Evolutionary conservation across 2,888 invertebrate species (phyloP).

Genomic region (Cordilura impudica): DNA sequence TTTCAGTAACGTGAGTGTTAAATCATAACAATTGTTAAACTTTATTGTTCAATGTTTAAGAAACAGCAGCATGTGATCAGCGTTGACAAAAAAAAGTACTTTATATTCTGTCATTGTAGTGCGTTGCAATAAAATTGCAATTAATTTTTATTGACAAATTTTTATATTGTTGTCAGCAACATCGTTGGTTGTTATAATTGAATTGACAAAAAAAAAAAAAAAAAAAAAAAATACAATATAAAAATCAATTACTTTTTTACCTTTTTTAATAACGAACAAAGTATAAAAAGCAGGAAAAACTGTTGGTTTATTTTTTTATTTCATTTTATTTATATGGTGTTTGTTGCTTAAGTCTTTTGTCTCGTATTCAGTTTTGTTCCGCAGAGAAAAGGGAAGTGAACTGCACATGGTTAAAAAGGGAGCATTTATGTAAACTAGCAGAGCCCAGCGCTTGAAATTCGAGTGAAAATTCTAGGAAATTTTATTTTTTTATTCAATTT

Average conservation of each 20-base stretch:
- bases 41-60: slow-evolving; percentile 36
- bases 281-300: neutral
- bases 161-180: slow-evolving; percentile 55
- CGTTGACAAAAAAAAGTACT: slow-evolving; percentile 34
- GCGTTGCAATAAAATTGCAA: slow-evolving; percentile 75
- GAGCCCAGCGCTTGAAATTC: too few species aligned
- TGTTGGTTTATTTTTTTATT: neutral
- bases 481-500: too few species aligned
- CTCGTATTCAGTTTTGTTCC: neutral
- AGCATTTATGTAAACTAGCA: too few species aligned
- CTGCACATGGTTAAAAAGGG: too few species aligned
- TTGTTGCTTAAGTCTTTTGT: slow-evolving; percentile 15
- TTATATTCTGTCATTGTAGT: slow-evolving; percentile 55
- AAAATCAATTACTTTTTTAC: slow-evolving; percentile 54
- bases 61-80: slow-evolving; percentile 9
- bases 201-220: slow-evolving; percentile 25
- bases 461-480: too few species aligned
- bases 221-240: neutral
- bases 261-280: too few species aligned
- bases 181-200: slow-evolving; percentile 50
- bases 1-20: slow-evolving; percentile 31
- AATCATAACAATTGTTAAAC: slow-evolving; percentile 60
- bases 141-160: slow-evolving; percentile 76
- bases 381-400: too few species aligned
- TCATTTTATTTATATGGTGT: neutral